phyloP scores from a whole-genome alignment of 2,113 vertebrate genomes.

The Dicrurus megarhynchus region DNA sequence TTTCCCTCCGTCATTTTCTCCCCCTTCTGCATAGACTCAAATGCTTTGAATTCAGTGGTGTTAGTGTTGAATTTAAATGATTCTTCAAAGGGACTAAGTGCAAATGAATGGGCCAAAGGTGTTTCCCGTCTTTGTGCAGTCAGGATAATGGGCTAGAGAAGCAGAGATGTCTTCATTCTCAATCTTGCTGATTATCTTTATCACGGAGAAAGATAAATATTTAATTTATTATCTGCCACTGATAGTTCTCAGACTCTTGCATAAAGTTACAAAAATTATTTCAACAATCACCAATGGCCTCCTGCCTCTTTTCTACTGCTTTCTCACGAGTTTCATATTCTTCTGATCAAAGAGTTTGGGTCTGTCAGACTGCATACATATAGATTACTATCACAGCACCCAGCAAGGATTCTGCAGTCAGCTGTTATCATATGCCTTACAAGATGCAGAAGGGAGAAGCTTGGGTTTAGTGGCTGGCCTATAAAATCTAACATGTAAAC shows the following conservation, averaged over 20 bases:
- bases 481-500: neutral
- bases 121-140: neutral
- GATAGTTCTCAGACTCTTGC: neutral
- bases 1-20: neutral
- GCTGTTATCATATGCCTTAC: neutral
- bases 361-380: neutral
- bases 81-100: neutral
- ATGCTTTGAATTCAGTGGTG: neutral
- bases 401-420: neutral
- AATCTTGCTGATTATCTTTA: neutral
- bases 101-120: neutral
- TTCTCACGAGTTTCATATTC: neutral
- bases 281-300: neutral
- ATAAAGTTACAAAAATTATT: neutral
- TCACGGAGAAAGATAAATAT: neutral
- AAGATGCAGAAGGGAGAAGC: neutral
- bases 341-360: neutral
- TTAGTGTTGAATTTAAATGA: neutral
- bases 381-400: neutral
- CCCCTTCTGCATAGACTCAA: neutral
- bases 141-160: neutral
- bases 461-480: neutral
- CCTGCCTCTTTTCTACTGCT: neutral
- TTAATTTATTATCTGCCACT: neutral
- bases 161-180: neutral